These are phyloP conservation scores for Alces alces DNA, from an alignment of 2,113 vertebrate genomes.

Conservation along the genomic window DNA sequence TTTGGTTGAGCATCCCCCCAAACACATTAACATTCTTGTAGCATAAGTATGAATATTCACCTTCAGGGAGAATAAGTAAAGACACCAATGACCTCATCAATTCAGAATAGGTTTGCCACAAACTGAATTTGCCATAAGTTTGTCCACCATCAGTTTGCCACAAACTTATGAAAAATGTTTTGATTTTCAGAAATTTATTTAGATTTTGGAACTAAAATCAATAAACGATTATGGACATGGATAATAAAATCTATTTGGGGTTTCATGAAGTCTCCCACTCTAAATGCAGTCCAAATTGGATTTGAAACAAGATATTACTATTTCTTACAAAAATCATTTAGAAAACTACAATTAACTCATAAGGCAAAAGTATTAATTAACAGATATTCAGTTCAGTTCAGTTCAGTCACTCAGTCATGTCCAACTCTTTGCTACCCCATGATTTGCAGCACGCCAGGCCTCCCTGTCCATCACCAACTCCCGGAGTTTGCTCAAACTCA, in stretches of 20 bases:
- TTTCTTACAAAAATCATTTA: not conserved
- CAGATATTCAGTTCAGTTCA: not conserved
- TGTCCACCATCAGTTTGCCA: not conserved
- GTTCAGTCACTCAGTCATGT: too few species aligned
- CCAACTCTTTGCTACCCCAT: too few species aligned
- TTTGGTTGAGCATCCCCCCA: not conserved
- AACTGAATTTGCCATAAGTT: not conserved
- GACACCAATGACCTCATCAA: not conserved
- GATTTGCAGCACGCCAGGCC: too few species aligned
- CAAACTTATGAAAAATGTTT: not conserved
- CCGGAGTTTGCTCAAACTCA: too few species aligned
- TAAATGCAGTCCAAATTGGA: not conserved
- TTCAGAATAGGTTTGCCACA: not conserved
- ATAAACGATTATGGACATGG: not conserved
- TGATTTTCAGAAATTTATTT: not conserved
- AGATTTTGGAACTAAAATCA: not conserved
- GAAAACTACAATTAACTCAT: not conserved
- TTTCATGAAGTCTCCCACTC: not conserved
- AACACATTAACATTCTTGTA: not conserved
- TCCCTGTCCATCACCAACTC: too few species aligned
- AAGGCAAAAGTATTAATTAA: not conserved
- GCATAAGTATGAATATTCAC: not conserved
- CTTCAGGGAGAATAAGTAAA: not conserved
- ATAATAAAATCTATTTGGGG: not conserved
- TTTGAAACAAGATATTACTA: not conserved